A percentile compares a stretch with the other conserved stretches of the same genome.
Conservation (phyloP, 2,113 vertebrate species). For the Speoplatyrhinus poulsoni region DNA sequence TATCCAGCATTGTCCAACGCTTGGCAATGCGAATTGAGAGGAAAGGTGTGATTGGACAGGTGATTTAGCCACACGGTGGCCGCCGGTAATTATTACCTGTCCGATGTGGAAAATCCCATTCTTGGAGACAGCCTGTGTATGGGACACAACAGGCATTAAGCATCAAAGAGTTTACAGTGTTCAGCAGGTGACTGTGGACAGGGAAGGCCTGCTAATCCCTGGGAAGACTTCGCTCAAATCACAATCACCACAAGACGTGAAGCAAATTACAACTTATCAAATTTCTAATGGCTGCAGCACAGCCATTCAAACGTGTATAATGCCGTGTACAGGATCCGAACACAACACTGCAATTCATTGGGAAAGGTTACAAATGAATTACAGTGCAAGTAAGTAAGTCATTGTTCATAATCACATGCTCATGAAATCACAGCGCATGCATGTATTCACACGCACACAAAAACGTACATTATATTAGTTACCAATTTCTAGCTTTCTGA, state of each 20-base stretch:
- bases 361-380: slow-evolving; percentile 55
- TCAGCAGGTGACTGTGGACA: slow-evolving; percentile 10
- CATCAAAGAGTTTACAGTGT: slow-evolving; percentile 21
- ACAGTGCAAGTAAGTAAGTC: slow-evolving; percentile 35
- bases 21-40: slow-evolving; percentile 39
- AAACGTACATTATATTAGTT: slow-evolving; percentile 3
- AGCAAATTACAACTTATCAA: not conserved
- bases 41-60: slow-evolving; percentile 31
- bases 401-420: not conserved
- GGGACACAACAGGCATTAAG: slow-evolving; percentile 70
- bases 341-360: slow-evolving; percentile 28
- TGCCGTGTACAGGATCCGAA: not conserved
- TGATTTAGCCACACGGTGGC: slow-evolving; percentile 39
- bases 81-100: slow-evolving; percentile 73
- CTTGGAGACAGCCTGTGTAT: slow-evolving; percentile 77
- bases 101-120: slow-evolving; percentile 78
- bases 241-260: not conserved
- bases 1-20: slow-evolving; percentile 30
- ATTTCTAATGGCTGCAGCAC: not conserved
- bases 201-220: not conserved
- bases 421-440: not conserved
- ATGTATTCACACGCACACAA: not conserved
- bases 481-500: slow-evolving; percentile 7
- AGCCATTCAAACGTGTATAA: not conserved
- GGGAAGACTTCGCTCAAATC: not conserved